These are phyloP conservation scores for Neoniphon sammara DNA, from an alignment of 2,797 vertebrate genomes.

Conservation along the genomic window DNA sequence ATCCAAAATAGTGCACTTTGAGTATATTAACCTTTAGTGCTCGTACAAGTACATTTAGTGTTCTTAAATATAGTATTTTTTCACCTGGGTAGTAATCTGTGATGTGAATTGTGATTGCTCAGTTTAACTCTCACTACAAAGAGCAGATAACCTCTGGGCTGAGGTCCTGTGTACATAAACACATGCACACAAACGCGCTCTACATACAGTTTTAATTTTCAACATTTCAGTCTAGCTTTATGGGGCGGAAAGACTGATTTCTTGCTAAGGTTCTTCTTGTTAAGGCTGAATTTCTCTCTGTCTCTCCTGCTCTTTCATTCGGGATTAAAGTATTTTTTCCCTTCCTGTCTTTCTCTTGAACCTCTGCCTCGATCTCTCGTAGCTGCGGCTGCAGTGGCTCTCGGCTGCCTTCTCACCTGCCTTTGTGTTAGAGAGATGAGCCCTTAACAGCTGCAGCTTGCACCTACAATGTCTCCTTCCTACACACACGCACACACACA, in stretches of 20 bases:
- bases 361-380: conserved; percentile 51
- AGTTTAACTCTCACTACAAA: neutral
- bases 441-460: conserved; percentile 71
- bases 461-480: conserved; percentile 58
- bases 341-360: conserved; percentile 49
- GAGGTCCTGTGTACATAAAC: neutral
- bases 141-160: neutral
- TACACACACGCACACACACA: conserved; percentile 35
- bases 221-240: conserved; percentile 15
- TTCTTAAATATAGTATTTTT: too few species aligned
- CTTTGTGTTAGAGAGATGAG: conserved; percentile 70
- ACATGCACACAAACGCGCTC: neutral
- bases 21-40: too few species aligned
- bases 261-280: conserved; percentile 21
- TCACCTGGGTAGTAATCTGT: too few species aligned
- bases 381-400: conserved; percentile 63
- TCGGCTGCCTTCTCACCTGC: conserved; percentile 59
- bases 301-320: conserved; percentile 52
- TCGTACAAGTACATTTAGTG: too few species aligned
- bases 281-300: conserved; percentile 34
- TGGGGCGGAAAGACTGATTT: conserved; percentile 15
- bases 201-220: neutral
- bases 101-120: too few species aligned
- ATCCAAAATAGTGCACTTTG: too few species aligned
- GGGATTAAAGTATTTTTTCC: conserved; percentile 56